A percentile compares a stretch with the other conserved stretches of the same genome.
phyloP scores from a whole-genome alignment of 1,140 invertebrate species.

The Proctacanthus coquilletti region DNA sequence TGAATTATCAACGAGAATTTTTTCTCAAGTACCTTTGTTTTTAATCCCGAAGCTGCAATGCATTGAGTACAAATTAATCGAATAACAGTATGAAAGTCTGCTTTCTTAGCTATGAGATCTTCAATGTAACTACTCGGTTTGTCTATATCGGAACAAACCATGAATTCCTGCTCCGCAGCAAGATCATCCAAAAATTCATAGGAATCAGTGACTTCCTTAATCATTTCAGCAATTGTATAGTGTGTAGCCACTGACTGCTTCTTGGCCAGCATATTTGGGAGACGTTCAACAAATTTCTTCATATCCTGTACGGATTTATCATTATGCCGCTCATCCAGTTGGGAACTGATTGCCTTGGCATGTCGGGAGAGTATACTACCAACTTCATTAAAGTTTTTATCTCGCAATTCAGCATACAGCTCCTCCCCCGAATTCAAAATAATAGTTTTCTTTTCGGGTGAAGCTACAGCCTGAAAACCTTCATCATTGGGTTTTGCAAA shows the following conservation, averaged over 20 bases:
- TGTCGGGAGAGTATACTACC: constrained; percentile 72
- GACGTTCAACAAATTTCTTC: constrained; percentile 79
- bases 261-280: constrained; percentile 76
- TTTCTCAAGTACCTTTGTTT: constrained; percentile 66
- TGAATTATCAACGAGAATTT: too few species aligned
- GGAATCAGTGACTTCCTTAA: constrained; percentile 38
- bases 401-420: constrained; percentile 75
- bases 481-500: constrained; percentile 52
- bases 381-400: constrained; percentile 89
- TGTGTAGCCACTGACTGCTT: constrained; percentile 68
- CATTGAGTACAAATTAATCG: constrained; percentile 82
- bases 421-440: constrained; percentile 83
- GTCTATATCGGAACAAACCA: constrained; percentile 82
- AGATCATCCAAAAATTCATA: constrained; percentile 38
- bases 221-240: constrained; percentile 45
- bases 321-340: constrained; percentile 71
- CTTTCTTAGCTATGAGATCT: constrained; percentile 73
- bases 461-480: constrained; percentile 37
- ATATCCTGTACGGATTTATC: constrained; percentile 86
- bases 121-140: constrained; percentile 79
- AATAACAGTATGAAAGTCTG: constrained; percentile 66
- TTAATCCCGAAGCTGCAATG: constrained; percentile 73
- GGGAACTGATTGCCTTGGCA: constrained; percentile 69
- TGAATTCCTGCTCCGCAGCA: constrained; percentile 72
- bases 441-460: constrained; percentile 59